These are phyloP conservation scores for Cariama cristata DNA, from an alignment of 2,113 vertebrate species.

Conservation along the genomic window DNA sequence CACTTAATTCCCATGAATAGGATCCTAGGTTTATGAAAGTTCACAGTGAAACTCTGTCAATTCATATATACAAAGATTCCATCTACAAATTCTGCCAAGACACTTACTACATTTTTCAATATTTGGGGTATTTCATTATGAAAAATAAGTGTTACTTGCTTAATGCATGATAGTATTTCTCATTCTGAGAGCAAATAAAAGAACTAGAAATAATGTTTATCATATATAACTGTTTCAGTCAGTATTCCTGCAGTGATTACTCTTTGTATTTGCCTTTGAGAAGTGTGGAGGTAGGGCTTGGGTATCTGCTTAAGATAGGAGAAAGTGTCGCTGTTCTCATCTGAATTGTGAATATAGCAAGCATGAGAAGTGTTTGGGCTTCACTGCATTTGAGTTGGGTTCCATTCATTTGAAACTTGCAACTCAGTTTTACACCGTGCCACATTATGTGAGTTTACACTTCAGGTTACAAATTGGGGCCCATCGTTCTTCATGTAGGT, in stretches of 20 bases:
- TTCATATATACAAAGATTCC: not conserved
- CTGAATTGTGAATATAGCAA: not conserved
- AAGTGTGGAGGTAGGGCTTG: not conserved
- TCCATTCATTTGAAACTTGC: not conserved
- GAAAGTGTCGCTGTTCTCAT: not conserved
- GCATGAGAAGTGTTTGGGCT: not conserved
- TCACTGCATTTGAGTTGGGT: not conserved
- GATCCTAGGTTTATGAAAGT: not conserved
- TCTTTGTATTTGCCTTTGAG: not conserved
- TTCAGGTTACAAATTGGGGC: not conserved
- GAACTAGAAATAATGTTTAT: not conserved
- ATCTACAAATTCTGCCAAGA: not conserved
- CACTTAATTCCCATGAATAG: not conserved
- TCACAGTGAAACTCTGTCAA: not conserved
- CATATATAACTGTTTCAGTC: not conserved
- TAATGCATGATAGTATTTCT: slow-evolving; percentile 12
- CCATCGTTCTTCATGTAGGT: not conserved
- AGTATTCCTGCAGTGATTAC: not conserved
- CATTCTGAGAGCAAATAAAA: not conserved
- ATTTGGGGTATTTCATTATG: not conserved
- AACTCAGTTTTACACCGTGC: not conserved
- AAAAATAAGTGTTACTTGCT: not conserved
- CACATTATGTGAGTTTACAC: not conserved
- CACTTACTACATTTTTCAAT: not conserved
- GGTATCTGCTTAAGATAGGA: not conserved